phyloP scores from a whole-genome alignment of 2,888 invertebrate species.

The Toxonevra muliebris region DNA sequence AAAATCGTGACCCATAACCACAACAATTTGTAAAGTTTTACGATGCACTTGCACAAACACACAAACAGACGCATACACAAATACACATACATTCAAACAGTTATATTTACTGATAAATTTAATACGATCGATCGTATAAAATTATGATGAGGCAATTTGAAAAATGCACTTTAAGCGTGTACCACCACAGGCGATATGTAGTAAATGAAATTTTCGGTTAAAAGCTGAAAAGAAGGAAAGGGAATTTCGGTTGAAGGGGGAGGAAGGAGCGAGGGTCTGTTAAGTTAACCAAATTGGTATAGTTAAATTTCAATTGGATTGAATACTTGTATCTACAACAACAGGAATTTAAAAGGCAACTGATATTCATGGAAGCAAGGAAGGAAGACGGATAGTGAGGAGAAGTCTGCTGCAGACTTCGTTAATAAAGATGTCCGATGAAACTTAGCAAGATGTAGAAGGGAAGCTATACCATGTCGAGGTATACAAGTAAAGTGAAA shows the following conservation, averaged over 20 bases:
- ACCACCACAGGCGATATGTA: constrained; percentile 1
- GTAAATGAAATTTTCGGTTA: too few species aligned
- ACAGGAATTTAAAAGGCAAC: neutral
- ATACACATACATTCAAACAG: neutral
- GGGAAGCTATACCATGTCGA: too few species aligned
- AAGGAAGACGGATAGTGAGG: too few species aligned
- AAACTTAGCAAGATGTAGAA: too few species aligned
- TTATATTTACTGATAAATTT: neutral
- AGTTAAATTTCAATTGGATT: constrained; percentile 4
- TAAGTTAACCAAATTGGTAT: neutral
- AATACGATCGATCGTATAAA: constrained; percentile 4
- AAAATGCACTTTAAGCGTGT: constrained; percentile 12
- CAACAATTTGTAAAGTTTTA: constrained; percentile 33
- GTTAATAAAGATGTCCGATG: too few species aligned
- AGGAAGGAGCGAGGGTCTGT: too few species aligned
- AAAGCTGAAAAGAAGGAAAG: too few species aligned
- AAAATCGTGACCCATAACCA: constrained; percentile 36
- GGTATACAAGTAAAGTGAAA: too few species aligned
- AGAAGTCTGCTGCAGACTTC: too few species aligned
- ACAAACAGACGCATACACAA: neutral
- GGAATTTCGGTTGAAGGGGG: too few species aligned
- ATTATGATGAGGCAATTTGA: constrained; percentile 14
- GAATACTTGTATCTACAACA: neutral
- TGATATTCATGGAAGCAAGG: neutral
- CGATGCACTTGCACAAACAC: constrained; percentile 7